These are phyloP conservation scores for Nebria brevicollis DNA, from an alignment of 2,888 invertebrate species.

Conservation along the genomic window DNA sequence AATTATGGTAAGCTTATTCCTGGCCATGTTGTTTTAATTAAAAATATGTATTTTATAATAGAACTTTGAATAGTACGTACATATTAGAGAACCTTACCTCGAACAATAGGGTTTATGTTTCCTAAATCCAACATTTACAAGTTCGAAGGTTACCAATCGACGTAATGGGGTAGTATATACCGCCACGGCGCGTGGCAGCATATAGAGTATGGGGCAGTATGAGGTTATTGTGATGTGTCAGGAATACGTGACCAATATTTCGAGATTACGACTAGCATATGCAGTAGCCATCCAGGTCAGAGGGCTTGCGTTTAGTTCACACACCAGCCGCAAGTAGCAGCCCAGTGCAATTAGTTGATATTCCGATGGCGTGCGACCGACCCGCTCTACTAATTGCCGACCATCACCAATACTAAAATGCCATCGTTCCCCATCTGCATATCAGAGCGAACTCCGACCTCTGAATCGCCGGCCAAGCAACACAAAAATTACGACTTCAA, in stretches of 20 bases:
- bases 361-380: slow-evolving; percentile 27
- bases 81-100: neutral
- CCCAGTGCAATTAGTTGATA: slow-evolving; percentile 37
- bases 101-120: neutral
- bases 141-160: neutral
- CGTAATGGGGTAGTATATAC: neutral
- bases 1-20: no score
- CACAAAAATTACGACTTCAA: slow-evolving; percentile 8
- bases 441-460: neutral
- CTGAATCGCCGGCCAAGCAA: neutral
- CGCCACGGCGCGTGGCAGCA: neutral
- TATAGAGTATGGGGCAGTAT: neutral
- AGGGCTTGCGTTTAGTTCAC: neutral
- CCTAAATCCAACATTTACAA: neutral
- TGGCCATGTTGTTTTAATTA: no score
- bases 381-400: slow-evolving; percentile 37
- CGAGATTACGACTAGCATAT: neutral
- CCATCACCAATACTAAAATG: slow-evolving; percentile 30
- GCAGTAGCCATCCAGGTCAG: neutral
- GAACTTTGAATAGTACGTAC: neutral
- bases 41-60: neutral
- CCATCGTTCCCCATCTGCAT: slow-evolving; percentile 4
- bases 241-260: neutral
- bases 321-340: neutral
- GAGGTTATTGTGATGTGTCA: neutral